Evolutionary conservation across 2,113 vertebrate genomes (phyloP).

Genomic region (Candoia aspera): DNA sequence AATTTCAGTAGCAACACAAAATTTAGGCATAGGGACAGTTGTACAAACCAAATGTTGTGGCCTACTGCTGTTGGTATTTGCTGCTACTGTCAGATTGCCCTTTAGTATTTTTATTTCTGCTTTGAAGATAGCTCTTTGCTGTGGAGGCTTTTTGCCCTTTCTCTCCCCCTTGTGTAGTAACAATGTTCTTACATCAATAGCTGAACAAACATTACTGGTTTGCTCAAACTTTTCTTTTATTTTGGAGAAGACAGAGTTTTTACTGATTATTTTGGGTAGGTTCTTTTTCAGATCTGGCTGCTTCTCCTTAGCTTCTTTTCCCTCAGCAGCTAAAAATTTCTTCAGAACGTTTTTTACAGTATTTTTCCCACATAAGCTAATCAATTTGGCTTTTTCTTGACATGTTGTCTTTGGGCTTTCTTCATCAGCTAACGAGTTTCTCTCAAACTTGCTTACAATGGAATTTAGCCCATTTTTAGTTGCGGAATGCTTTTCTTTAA

Average conservation of each 20-base stretch:
- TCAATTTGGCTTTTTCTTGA: conserved; percentile 49
- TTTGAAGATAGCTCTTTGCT: conserved; percentile 57
- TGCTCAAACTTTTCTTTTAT: conserved; percentile 83
- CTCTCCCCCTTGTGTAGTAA: conserved; percentile 44
- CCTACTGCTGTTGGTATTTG: conserved; percentile 48
- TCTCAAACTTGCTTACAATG: conserved; percentile 66
- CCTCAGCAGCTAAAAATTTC: conserved; percentile 79
- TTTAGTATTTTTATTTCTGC: conserved; percentile 59
- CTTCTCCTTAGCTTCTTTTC: conserved; percentile 71
- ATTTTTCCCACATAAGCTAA: conserved; percentile 53
- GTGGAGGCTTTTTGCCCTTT: conserved; percentile 33
- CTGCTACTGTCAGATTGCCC: conserved; percentile 53
- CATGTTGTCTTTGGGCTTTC: conserved; percentile 8
- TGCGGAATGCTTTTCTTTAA: conserved; percentile 67
- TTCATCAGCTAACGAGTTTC: conserved; percentile 41
- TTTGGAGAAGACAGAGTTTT: conserved; percentile 70
- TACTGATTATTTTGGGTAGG: conserved; percentile 62
- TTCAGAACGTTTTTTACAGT: conserved; percentile 82
- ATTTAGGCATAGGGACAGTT: conserved; percentile 50
- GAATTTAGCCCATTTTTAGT: conserved; percentile 41
- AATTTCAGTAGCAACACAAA: conserved; percentile 68
- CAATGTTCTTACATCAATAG: conserved; percentile 48
- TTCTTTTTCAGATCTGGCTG: conserved; percentile 32
- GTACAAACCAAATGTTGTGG: conserved; percentile 66
- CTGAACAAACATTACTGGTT: conserved; percentile 65